phyloP scores from a whole-genome alignment of 2,888 invertebrate genomes.

The Drosophila mettleri region DNA sequence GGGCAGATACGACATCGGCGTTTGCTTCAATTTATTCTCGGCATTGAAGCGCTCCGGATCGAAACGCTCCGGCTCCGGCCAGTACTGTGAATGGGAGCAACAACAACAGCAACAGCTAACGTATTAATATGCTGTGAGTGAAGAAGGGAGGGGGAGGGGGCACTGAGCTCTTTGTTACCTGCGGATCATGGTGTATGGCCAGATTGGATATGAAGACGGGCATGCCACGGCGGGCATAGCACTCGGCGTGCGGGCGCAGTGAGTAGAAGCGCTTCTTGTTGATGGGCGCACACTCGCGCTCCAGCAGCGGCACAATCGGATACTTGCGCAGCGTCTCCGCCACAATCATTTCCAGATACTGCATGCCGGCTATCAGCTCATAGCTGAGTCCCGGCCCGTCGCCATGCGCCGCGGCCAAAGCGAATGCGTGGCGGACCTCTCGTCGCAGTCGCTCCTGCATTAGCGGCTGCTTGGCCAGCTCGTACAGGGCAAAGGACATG shows the following conservation, averaged over 20 bases:
- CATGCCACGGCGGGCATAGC: conserved; percentile 82
- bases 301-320: conserved; percentile 84
- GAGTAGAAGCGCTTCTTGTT: conserved; percentile 81
- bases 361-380: conserved; percentile 84
- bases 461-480: conserved; percentile 84
- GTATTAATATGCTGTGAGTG: neutral
- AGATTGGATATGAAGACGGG: conserved; percentile 83
- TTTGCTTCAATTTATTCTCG: conserved; percentile 73
- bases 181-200: conserved; percentile 83
- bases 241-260: conserved; percentile 82
- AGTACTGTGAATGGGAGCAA: conserved; percentile 67
- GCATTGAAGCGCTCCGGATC: conserved; percentile 83
- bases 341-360: conserved; percentile 85
- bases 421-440: conserved; percentile 84
- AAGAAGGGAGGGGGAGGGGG: too few species aligned
- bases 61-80: conserved; percentile 83
- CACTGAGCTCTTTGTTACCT: too few species aligned
- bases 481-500: conserved; percentile 85
- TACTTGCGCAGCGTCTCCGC: conserved; percentile 83
- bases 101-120: neutral
- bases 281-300: conserved; percentile 82
- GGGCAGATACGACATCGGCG: conserved; percentile 82
- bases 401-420: conserved; percentile 26
- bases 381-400: conserved; percentile 77
- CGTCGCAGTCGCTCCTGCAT: conserved; percentile 84